Conservation (phyloP, 92 coral and sea anemone species). For the Desmophyllum pertusum region DNA sequence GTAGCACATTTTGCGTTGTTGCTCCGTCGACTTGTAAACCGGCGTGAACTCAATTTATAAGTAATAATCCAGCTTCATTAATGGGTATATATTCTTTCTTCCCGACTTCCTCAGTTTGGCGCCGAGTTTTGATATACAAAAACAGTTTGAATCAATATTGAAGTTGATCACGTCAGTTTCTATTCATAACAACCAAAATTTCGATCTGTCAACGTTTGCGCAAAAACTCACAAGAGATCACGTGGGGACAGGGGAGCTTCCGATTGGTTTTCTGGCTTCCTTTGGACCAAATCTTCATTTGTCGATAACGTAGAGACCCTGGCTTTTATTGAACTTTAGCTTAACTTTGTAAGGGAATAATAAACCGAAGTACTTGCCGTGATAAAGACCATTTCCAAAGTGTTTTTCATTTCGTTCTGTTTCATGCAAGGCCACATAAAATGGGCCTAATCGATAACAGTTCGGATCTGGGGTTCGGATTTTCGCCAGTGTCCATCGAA, state of each 20-base stretch:
- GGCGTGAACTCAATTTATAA: neutral
- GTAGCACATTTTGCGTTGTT: neutral
- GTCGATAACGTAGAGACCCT: too few species aligned
- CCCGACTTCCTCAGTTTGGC: neutral
- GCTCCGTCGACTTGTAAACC: neutral
- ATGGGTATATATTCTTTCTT: neutral
- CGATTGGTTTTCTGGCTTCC: neutral
- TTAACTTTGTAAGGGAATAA: too few species aligned
- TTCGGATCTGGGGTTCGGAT: too few species aligned
- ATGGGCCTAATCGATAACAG: too few species aligned
- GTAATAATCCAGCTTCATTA: neutral
- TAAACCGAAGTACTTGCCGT: too few species aligned
- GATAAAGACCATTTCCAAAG: too few species aligned
- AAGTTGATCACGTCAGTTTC: conserved; percentile 24
- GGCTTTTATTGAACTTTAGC: too few species aligned
- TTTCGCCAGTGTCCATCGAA: too few species aligned
- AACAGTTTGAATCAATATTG: neutral
- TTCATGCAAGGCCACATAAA: too few species aligned
- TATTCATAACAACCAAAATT: neutral
- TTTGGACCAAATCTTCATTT: neutral
- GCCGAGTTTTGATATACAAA: neutral
- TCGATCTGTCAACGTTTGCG: neutral
- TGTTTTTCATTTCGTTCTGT: too few species aligned
- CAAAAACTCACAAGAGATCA: conserved; percentile 3
- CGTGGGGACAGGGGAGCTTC: neutral